phyloP scores from a whole-genome alignment of 2,888 invertebrate species.

The Chymomyza procnemis region DNA sequence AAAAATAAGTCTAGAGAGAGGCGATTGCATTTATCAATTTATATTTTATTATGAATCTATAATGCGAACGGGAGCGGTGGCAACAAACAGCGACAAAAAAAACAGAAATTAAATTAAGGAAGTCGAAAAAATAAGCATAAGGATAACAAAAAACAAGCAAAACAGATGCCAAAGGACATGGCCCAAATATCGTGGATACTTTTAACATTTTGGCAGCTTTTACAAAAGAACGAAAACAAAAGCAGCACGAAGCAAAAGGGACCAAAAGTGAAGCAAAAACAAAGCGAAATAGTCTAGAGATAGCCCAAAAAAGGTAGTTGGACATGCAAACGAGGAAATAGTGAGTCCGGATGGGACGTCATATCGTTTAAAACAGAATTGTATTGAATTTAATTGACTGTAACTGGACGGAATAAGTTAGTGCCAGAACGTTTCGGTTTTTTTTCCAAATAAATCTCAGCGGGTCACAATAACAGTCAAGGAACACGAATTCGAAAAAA shows the following conservation, averaged over 20 bases:
- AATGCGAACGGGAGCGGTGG: conserved; percentile 2
- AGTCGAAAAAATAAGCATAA: conserved; percentile 14
- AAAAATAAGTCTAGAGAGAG: neutral
- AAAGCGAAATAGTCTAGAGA: neutral
- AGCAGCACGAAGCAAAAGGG: neutral
- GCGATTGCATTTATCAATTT: neutral
- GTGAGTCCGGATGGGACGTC: too few species aligned
- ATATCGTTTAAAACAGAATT: too few species aligned
- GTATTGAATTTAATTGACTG: too few species aligned
- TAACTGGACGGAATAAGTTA: too few species aligned
- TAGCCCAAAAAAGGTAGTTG: too few species aligned
- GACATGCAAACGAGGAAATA: too few species aligned
- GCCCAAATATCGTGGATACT: conserved; percentile 35
- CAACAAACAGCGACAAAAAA: neutral
- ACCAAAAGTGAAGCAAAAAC: neutral
- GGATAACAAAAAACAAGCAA: conserved; percentile 16
- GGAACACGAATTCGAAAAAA: too few species aligned
- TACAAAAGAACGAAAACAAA: neutral
- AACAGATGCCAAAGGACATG: conserved; percentile 37
- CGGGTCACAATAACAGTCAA: too few species aligned
- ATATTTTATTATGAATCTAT: conserved; percentile 4
- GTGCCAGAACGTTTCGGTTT: too few species aligned
- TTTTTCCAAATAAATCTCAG: too few species aligned
- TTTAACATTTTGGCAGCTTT: conserved; percentile 34
- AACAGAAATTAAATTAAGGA: conserved; percentile 28